Conservation (phyloP, 2,113 vertebrate species). For the Grammomys surdaster region DNA sequence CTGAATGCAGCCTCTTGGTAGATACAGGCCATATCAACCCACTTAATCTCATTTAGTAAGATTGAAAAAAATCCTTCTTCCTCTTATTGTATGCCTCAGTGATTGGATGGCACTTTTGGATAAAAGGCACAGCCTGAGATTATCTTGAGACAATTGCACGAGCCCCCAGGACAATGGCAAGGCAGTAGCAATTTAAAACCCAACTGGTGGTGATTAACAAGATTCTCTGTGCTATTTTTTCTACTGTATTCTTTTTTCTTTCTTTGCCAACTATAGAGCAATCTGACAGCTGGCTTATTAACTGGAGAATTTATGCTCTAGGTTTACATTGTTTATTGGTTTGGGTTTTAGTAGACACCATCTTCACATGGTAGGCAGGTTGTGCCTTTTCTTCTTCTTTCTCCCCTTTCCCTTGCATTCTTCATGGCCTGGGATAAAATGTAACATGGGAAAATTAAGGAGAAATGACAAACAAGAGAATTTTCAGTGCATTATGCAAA, state of each 20-base stretch:
- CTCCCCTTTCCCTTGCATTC: not conserved
- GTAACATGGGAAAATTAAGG: not conserved
- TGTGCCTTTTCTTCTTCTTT: not conserved
- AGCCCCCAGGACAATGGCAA: conserved; percentile 67
- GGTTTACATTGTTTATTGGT: conserved; percentile 63
- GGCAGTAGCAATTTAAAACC: conserved; percentile 69
- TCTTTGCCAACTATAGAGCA: conserved; percentile 40
- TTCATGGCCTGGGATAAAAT: not conserved
- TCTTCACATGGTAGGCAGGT: conserved; percentile 27
- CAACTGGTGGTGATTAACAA: conserved; percentile 62
- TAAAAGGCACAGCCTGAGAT: conserved; percentile 67
- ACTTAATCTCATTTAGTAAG: conserved; percentile 64
- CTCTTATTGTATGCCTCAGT: conserved; percentile 36
- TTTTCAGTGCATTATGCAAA: not conserved
- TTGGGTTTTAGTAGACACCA: conserved; percentile 16
- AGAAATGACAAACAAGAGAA: conserved; percentile 37
- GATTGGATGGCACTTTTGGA: conserved; percentile 59
- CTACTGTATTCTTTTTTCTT: conserved; percentile 55
- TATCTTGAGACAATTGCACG: conserved; percentile 64
- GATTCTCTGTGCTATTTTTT: conserved; percentile 48
- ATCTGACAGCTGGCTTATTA: conserved; percentile 76
- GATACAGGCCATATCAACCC: conserved; percentile 57
- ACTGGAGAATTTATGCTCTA: conserved; percentile 49
- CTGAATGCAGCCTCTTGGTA: conserved; percentile 36
- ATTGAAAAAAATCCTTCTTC: conserved; percentile 55